Conservation (phyloP, 2,888 invertebrate species). For the Exephanes ischioxanthus region DNA sequence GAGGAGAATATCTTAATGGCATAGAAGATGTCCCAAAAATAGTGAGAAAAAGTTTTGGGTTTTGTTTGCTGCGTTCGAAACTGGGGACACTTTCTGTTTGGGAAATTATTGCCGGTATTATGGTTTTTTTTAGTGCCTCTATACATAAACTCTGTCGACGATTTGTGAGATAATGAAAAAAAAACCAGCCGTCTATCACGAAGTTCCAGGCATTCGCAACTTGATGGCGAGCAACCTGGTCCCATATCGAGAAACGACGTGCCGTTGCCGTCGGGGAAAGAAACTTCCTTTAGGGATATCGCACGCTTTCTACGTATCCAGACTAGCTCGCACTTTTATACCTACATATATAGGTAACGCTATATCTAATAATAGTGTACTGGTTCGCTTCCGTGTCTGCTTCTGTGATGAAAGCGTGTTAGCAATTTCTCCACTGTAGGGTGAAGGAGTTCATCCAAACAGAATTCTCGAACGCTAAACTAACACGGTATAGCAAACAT, state of each 20-base stretch:
- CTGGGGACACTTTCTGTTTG: not conserved
- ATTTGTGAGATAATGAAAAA: constrained; percentile 33
- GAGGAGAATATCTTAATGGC: not conserved
- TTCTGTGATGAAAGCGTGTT: constrained; percentile 51
- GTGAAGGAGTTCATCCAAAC: constrained; percentile 21
- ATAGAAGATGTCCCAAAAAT: not conserved
- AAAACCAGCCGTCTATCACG: constrained; percentile 13
- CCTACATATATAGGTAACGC: constrained; percentile 47
- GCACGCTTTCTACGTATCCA: constrained; percentile 54
- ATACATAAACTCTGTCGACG: not conserved
- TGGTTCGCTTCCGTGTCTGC: constrained; percentile 54
- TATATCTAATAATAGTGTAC: constrained; percentile 50
- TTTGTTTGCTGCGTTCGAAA: not conserved
- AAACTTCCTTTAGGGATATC: constrained; percentile 61
- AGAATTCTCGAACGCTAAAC: constrained; percentile 40
- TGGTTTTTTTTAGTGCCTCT: not conserved
- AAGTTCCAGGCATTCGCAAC: constrained; percentile 8
- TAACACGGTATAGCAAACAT: constrained; percentile 1
- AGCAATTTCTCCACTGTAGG: constrained; percentile 48
- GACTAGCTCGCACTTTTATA: constrained; percentile 45
- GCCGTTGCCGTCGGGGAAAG: constrained; percentile 39
- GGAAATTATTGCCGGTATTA: not conserved
- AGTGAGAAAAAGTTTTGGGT: not conserved
- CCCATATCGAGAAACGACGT: constrained; percentile 29
- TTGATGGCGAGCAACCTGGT: constrained; percentile 6